Evolutionary conservation across 2,888 invertebrate species (phyloP), one percentile per base, ranked within the genome.

Genomic region (Chrysopilus asiliformis): DNA sequence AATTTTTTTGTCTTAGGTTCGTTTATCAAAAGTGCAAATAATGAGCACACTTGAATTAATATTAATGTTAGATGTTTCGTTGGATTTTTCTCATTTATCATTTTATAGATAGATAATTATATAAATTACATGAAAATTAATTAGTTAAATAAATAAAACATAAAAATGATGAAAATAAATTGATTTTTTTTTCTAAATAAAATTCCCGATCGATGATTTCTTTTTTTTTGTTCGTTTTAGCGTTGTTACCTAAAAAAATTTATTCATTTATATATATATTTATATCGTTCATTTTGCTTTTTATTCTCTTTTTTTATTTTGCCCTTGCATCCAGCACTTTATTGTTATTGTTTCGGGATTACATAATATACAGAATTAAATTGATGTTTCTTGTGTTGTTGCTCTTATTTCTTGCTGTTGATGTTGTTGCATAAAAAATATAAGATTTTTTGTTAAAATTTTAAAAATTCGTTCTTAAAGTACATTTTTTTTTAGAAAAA

Each of bases 91-190:
- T 22, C 30, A 34, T 32, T 7, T 34, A 5, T 34, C 29, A 29
- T 14, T 29, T 18, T 36, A 22, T 36, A 22, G 19, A 29, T 29
- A 36, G 24, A 32, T 25, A 18, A 37, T 37, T 24, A 27, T 42
- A 39, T 40, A 42, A 42, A 39, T 40, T 42, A 42, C 38, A 42
- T 34, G 26, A 25, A 37, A 32, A 38, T 38, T 42, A 39, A 34
- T 40, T 42, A 39, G 39, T 39, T 33, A 42, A 40, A 42, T 40
- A 40, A 42, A 42, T 39, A 42, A 36, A 39, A 29, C 39, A 29
- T 29, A 34, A 30, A 33, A 34, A 16, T 34, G 29, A 17, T 38
- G 34, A 34, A 37, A 17, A 39, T 30, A 24, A 19, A 35, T 35
- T 19, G 36, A 36, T 29, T n/a, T n/a, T n/a, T 22, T 8, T 22